Base-by-base conservation (phyloP, 2,888 invertebrate species). In the Selenia dentaria region DNA sequence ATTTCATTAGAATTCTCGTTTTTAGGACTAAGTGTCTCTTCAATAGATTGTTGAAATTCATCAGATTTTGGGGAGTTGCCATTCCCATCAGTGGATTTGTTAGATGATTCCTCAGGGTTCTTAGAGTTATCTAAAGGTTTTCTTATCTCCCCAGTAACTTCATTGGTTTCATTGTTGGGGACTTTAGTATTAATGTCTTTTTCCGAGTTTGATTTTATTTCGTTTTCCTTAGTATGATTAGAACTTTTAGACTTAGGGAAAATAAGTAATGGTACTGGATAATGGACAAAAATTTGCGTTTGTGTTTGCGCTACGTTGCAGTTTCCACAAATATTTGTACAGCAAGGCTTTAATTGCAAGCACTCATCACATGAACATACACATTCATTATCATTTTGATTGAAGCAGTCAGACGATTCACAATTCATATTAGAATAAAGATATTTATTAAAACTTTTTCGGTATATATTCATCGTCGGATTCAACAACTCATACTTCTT, bases 181-280 rank as follows among this genome's bases (percentile, higher is more conserved):
- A 5, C 0, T 18, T 22, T 22, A 22, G 22, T 22, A 22, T 8
- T 8, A 8, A 8, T 2, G 8, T 9, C 2, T 25, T 24, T 29
- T 9, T 32, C 11, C 11, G 11, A 8, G 22, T 18, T 6, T 24
- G 6, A 12, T 10, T 27, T 27, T 12, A 2, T 27, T 6, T n/a
- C 4, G 27, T 12, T 27, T 25, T 32, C 8, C 8, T 22, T 0
- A 8, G 8, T n/a, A n/a, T n/a, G n/a, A n/a, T n/a, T n/a, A n/a
- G n/a, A n/a, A n/a, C n/a, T n/a, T 22, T 22, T 22, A 6, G 0
- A 8, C 5, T 22, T 22, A 25, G 29, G 3, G 8, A 16, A 39
- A 13, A 39, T 5, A 6, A 39, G 5, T 14, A 39, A 3, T 5
- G 31, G 39, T 25, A 39, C 6, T 38, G 28, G 6, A 3, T 39